Evolutionary conservation across 30 jellyfish, hydroid and myxozoan genomes (phyloP).

Genomic region (Cassiopea xamachana): DNA sequence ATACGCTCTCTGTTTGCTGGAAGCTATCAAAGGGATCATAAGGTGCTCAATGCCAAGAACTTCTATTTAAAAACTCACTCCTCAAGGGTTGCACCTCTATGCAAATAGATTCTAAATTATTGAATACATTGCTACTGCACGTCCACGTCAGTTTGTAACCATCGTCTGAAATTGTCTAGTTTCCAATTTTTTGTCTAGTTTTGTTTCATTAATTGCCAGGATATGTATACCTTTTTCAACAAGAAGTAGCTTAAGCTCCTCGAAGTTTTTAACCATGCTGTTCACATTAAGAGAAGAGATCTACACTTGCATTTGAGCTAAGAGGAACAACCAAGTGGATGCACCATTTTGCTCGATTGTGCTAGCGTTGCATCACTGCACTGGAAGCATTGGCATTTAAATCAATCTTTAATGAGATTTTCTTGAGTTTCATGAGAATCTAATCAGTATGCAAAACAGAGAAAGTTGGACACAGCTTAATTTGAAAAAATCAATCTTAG

Average conservation of each 20-base stretch:
- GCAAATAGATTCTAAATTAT: background rate
- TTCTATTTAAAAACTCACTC: background rate
- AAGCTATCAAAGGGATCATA: background rate
- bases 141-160: background rate
- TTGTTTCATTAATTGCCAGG: background rate
- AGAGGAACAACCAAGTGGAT: no score
- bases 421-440: no score
- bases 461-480: no score
- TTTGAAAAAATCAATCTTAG: no score
- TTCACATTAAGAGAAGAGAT: background rate
- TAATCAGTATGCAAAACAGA: no score
- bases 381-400: no score
- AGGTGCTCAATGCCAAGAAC: background rate
- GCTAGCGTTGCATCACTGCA: no score
- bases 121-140: background rate
- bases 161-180: background rate
- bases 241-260: background rate
- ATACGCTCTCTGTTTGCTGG: background rate
- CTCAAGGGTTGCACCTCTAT: background rate
- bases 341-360: no score
- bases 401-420: no score
- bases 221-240: background rate
- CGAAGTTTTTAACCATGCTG: background rate
- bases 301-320: no score
- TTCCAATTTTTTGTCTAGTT: background rate